phyloP scores from a whole-genome alignment of 2,797 vertebrate species.

The Gallirallus australis region DNA sequence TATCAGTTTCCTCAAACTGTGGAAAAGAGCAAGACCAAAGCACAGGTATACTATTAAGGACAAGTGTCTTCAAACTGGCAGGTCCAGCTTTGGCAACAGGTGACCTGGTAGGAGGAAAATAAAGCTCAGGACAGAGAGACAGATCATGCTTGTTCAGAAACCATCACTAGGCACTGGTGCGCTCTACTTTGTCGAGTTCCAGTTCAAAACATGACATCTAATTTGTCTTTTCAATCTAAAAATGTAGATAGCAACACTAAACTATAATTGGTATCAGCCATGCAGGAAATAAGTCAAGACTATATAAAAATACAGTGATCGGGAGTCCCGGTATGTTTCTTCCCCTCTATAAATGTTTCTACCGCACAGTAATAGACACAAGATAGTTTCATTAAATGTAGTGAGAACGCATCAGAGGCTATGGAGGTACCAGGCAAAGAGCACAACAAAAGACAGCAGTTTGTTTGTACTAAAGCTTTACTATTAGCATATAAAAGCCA shows the following conservation, averaged over 20 bases:
- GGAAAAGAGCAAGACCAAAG: background rate
- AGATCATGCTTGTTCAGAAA: background rate
- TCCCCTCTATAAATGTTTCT: background rate
- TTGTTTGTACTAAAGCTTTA: background rate
- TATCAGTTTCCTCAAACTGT: background rate
- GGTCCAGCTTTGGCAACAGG: background rate
- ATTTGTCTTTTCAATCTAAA: background rate
- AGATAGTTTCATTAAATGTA: background rate
- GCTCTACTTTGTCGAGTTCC: background rate
- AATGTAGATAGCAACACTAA: background rate
- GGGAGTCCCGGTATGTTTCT: background rate
- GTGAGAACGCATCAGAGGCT: background rate
- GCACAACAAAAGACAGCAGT: background rate
- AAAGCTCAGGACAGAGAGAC: background rate
- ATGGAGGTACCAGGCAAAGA: background rate
- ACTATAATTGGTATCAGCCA: background rate
- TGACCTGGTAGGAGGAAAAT: background rate
- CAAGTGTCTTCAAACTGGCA: background rate
- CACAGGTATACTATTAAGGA: background rate
- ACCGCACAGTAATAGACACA: rapidly evolving
- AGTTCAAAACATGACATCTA: background rate
- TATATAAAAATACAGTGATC: background rate
- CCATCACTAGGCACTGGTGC: background rate
- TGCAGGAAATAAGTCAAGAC: background rate
- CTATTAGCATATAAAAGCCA: background rate